Conservation (phyloP, 1,140 invertebrate genomes). For the Lamellibrachia luymesi region DNA sequence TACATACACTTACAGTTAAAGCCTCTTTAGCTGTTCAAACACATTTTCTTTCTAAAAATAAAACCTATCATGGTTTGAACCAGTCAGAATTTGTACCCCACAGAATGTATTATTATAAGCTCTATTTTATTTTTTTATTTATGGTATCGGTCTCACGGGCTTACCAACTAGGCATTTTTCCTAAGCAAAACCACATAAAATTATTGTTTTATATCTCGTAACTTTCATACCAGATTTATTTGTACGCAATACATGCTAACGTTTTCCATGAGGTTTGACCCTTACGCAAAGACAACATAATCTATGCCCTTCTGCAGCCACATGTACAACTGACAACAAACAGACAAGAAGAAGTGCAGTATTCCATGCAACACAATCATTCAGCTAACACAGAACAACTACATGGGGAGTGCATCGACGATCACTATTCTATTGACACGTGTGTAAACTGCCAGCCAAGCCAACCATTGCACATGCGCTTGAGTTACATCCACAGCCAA, state of each 20-base stretch:
- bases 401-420: neutral
- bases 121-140: no score
- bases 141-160: no score
- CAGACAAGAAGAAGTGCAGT: neutral
- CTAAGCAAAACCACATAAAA: no score
- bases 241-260: no score
- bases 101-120: no score
- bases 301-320: neutral
- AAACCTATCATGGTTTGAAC: neutral
- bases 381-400: neutral
- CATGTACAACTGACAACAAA: neutral
- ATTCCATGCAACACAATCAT: neutral
- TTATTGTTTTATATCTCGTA: no score
- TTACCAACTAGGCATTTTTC: no score
- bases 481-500: neutral
- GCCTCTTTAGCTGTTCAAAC: neutral
- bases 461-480: neutral
- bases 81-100: no score
- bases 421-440: neutral
- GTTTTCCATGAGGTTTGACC: neutral
- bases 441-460: neutral
- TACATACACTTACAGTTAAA: neutral
- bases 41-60: neutral
- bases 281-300: neutral
- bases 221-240: no score